Percentiles rank a stretch among this genome's conserved stretches.
These are phyloP conservation scores for Drosophila repletoides DNA, from an alignment of 1,140 invertebrate species.

Conservation along the genomic window DNA sequence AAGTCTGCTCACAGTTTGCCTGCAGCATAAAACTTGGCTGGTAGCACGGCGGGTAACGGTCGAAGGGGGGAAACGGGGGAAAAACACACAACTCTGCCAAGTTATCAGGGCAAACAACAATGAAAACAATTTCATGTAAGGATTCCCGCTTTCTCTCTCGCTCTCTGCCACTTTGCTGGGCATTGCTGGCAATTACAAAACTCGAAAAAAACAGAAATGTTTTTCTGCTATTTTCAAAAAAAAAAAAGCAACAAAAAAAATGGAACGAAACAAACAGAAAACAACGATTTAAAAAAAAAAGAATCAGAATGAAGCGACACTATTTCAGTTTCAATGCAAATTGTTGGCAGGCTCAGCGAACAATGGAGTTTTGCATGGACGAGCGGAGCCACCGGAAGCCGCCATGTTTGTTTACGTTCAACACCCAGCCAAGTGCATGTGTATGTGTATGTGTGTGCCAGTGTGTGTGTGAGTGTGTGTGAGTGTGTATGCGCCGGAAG, in stretches of 20 bases:
- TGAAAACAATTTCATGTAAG: conserved; percentile 23
- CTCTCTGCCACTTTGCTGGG: background rate
- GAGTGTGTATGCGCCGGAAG: background rate
- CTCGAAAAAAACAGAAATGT: background rate
- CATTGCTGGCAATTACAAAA: conserved; percentile 16
- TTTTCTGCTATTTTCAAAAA: conserved; percentile 3
- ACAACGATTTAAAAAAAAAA: conserved; percentile 16
- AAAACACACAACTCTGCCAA: conserved; percentile 8
- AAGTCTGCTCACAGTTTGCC: conserved; percentile 15
- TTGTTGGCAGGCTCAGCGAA: conserved; percentile 15
- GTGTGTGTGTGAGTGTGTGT: background rate
- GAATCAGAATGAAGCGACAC: conserved; percentile 15
- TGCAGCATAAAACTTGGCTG: conserved; percentile 8
- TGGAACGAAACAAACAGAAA: conserved; percentile 16
- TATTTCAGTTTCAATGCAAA: conserved; percentile 35
- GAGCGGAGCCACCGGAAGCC: conserved; percentile 12
- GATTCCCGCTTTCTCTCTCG: no score
- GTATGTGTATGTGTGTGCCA: background rate
- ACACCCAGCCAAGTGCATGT: background rate
- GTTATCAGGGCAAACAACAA: conserved; percentile 33
- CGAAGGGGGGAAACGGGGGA: background rate
- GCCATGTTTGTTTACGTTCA: conserved; percentile 37
- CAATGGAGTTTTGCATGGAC: conserved; percentile 24
- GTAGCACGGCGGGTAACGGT: background rate
- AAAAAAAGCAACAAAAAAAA: no score